Evolutionary conservation across 1,140 invertebrate genomes (phyloP).

Genomic region (Brachystomella parvula): DNA sequence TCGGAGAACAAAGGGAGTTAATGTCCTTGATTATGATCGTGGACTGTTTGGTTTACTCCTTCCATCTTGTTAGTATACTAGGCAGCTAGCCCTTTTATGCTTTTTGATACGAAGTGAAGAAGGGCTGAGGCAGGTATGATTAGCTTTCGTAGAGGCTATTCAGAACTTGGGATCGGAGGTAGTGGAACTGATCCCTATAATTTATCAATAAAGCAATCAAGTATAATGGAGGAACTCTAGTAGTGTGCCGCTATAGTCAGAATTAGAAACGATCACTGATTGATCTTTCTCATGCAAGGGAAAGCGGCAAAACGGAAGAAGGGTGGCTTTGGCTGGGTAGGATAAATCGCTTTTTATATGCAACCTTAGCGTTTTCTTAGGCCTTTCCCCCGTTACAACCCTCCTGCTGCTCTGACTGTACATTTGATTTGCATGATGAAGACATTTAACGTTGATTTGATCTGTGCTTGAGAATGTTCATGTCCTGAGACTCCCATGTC

Average conservation of each 20-base stretch:
- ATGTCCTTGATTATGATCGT: neutral
- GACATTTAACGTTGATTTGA: constrained; percentile 28
- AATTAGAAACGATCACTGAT: neutral
- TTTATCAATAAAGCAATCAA: constrained; percentile 9
- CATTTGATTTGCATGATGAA: constrained; percentile 35
- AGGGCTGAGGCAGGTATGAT: too few species aligned
- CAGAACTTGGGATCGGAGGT: neutral
- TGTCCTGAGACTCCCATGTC: neutral
- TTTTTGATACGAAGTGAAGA: too few species aligned
- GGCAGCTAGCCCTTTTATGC: too few species aligned
- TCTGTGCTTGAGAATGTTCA: neutral
- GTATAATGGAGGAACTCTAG: too few species aligned
- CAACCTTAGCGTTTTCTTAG: too few species aligned
- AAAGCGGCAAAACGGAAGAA: neutral
- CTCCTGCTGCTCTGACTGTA: too few species aligned
- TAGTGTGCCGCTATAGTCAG: neutral
- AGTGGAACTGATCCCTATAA: constrained; percentile 3
- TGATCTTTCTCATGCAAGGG: neutral
- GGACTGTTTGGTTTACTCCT: too few species aligned
- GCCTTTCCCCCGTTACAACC: too few species aligned
- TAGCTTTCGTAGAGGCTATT: too few species aligned
- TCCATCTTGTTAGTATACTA: too few species aligned
- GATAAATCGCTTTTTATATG: too few species aligned
- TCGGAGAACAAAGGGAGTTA: neutral
- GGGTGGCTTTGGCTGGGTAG: too few species aligned